phyloP scores from a whole-genome alignment of 1,140 invertebrate species.

The Idris sp. region DNA sequence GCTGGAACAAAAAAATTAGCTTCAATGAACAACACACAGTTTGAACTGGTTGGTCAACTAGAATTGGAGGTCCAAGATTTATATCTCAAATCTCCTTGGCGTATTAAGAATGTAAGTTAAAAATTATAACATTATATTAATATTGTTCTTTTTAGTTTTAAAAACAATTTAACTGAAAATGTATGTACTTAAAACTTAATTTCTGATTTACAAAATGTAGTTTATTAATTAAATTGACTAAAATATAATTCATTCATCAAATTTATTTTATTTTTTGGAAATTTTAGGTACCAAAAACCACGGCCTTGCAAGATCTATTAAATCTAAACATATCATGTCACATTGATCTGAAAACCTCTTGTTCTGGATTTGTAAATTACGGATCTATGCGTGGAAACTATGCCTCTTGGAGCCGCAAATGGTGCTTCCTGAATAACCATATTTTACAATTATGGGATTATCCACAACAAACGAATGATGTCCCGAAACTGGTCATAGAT shows the following conservation, averaged over 20 bases:
- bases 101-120: conserved; percentile 59
- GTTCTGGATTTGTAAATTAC: conserved; percentile 73
- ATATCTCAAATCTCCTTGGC: conserved; percentile 60
- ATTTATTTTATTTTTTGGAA: too few species aligned
- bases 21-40: conserved; percentile 52
- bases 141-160: not conserved
- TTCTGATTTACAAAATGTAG: too few species aligned
- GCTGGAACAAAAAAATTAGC: conserved; percentile 22
- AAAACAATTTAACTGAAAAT: too few species aligned
- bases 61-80: conserved; percentile 61
- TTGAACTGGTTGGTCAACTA: conserved; percentile 57
- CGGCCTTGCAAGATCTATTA: conserved; percentile 66
- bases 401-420: conserved; percentile 72
- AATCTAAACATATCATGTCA: conserved; percentile 63
- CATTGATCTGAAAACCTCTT: conserved; percentile 61
- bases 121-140: too few species aligned
- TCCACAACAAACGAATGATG: conserved; percentile 68
- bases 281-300: conserved; percentile 62
- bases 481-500: conserved; percentile 69
- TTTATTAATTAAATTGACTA: too few species aligned
- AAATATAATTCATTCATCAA: too few species aligned
- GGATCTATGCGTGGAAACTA: conserved; percentile 63
- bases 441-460: conserved; percentile 75
- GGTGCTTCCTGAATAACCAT: conserved; percentile 70
- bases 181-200: too few species aligned